phyloP scores from a whole-genome alignment of 2,888 invertebrate genomes.

The Anarsia innoxiella region DNA sequence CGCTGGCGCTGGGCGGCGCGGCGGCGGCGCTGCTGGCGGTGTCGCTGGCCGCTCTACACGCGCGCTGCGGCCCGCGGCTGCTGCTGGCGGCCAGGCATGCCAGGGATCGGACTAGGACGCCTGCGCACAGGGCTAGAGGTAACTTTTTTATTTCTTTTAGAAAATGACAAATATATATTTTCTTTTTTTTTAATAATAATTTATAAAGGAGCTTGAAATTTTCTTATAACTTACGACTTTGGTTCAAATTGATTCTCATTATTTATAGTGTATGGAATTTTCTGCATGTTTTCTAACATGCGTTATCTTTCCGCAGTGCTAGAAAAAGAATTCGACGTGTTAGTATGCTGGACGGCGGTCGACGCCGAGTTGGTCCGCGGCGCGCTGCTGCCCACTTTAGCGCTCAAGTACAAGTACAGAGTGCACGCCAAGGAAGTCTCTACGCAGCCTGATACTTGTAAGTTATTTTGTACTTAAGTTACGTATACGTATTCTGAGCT shows the following conservation, averaged over 20 bases:
- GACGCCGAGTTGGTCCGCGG: constrained; percentile 78
- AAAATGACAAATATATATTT: no score
- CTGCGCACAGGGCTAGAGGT: constrained; percentile 57
- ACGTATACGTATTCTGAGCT: no score
- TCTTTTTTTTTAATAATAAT: no score
- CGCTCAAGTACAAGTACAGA: constrained; percentile 78
- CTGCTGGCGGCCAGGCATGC: constrained; percentile 54
- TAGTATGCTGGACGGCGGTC: constrained; percentile 77
- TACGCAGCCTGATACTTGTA: constrained; percentile 70
- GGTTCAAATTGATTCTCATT: no score
- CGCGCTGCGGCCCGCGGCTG: constrained; percentile 56
- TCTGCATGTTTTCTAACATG: no score
- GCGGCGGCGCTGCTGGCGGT: constrained; percentile 62
- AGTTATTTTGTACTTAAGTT: no score
- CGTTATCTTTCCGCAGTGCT: constrained; percentile 35
- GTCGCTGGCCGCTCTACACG: constrained; percentile 68
- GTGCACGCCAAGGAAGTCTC: constrained; percentile 73
- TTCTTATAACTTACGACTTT: no score
- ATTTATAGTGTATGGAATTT: no score
- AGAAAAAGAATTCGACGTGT: constrained; percentile 76
- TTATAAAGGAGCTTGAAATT: no score
- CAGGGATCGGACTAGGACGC: constrained; percentile 44
- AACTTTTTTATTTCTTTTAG: no score
- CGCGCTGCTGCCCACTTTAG: constrained; percentile 76
- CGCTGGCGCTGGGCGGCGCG: constrained; percentile 68